These are phyloP conservation scores for Nomada ruficornis DNA, from an alignment of 2,888 invertebrate species.

Conservation along the genomic window DNA sequence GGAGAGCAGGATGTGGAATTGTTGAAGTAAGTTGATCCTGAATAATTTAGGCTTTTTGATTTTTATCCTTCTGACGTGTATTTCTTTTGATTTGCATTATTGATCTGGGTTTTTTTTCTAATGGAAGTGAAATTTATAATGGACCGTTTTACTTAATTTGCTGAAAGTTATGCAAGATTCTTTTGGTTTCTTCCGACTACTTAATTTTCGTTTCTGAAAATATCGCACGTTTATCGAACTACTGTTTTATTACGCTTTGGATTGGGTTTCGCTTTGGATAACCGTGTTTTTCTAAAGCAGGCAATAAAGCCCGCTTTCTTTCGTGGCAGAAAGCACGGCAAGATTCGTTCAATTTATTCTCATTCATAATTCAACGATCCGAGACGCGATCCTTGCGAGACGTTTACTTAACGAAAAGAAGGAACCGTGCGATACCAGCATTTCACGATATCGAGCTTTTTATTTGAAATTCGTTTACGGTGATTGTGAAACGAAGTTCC, in stretches of 20 bases:
- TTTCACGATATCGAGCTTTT: constrained; percentile 16
- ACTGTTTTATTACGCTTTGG: constrained; percentile 21
- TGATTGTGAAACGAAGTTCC: constrained; percentile 21
- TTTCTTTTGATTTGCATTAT: no score
- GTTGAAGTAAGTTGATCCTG: no score
- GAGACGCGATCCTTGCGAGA: constrained; percentile 33
- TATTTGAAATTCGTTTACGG: constrained; percentile 22
- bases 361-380: constrained; percentile 44
- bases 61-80: no score
- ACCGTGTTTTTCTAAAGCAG: constrained; percentile 19
- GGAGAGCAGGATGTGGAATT: no score
- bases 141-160: no score
- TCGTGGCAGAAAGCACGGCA: constrained; percentile 23
- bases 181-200: no score
- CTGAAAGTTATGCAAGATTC: no score
- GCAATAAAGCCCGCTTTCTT: constrained; percentile 16
- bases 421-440: constrained; percentile 2
- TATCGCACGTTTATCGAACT: neutral
- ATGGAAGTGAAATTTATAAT: no score
- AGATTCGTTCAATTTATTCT: constrained; percentile 42
- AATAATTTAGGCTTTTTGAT: no score
- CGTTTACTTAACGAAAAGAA: constrained; percentile 37
- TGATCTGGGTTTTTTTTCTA: no score
- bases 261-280: neutral
- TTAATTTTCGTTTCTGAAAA: no score